Conservation (phyloP, 1,140 invertebrate species). For the Sinonovacula constricta region DNA sequence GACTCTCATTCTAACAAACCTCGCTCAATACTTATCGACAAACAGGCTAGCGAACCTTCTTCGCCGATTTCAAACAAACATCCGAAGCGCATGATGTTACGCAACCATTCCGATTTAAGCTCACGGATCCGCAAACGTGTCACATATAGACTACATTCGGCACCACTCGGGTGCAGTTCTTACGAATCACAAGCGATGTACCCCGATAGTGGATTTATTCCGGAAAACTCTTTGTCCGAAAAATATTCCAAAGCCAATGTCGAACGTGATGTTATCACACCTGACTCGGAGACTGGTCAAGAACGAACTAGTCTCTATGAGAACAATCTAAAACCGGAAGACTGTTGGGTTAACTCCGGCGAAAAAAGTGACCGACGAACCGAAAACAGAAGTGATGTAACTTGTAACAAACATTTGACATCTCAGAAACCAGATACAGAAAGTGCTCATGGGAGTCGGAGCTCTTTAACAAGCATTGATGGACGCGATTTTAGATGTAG, state of each 20-base stretch:
- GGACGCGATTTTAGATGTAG: neutral
- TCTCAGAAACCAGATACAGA: neutral
- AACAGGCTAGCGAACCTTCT: conserved; percentile 88
- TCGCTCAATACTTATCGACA: conserved; percentile 81
- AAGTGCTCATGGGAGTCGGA: neutral
- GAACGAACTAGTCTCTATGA: neutral
- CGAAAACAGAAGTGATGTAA: neutral
- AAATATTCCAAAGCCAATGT: neutral
- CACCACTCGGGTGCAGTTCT: neutral
- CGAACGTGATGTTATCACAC: neutral
- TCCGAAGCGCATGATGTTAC: conserved; percentile 83
- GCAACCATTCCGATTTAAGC: conserved; percentile 89
- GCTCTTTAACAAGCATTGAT: neutral
- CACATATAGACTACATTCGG: conserved; percentile 78
- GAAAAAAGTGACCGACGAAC: neutral
- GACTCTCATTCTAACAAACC: conserved; percentile 53
- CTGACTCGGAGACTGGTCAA: conserved; percentile 1
- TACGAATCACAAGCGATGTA: too few species aligned
- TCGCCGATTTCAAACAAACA: conserved; percentile 82
- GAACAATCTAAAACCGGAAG: neutral
- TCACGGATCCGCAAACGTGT: conserved; percentile 90
- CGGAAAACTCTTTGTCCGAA: neutral
- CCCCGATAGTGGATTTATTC: neutral
- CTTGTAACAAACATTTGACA: neutral
- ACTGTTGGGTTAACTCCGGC: neutral